Evolutionary conservation across 2,797 vertebrate species (phyloP).

Genomic region (Zenarchopterus dispar): DNA sequence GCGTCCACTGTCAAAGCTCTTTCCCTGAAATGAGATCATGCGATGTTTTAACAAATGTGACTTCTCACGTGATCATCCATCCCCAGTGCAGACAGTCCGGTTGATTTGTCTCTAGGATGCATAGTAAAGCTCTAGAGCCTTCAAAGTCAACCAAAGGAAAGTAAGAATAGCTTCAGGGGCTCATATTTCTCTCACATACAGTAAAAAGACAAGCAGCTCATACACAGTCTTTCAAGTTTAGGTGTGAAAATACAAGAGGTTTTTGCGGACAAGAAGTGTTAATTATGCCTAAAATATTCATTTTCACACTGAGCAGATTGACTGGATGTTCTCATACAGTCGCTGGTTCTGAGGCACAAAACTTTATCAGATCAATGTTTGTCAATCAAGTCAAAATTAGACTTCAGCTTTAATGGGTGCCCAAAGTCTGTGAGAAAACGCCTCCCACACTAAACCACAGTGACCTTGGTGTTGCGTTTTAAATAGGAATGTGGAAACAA

Average conservation of each 20-base stretch:
- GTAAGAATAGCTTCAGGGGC: conserved; percentile 35
- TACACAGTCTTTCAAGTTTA: conserved; percentile 44
- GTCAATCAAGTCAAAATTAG: conserved; percentile 18
- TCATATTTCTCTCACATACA: conserved; percentile 23
- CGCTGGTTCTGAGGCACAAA: not conserved
- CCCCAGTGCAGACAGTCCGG: conserved; percentile 30
- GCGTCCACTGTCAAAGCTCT: conserved; percentile 2
- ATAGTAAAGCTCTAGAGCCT: conserved; percentile 42
- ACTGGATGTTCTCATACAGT: conserved; percentile 9
- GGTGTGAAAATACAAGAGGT: conserved; percentile 56
- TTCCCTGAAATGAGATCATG: conserved; percentile 14
- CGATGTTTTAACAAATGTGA: conserved; percentile 13
- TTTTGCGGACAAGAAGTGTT: conserved; percentile 48
- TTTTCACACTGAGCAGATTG: conserved; percentile 23
- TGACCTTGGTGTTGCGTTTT: conserved; percentile 55
- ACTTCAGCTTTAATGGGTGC: conserved; percentile 27
- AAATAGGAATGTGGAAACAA: conserved; percentile 40
- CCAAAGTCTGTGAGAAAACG: conserved; percentile 50
- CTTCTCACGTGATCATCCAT: conserved; percentile 25
- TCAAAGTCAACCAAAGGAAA: conserved; percentile 41
- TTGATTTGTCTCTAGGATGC: conserved; percentile 50
- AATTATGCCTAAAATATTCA: conserved; percentile 51
- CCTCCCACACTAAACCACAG: conserved; percentile 29
- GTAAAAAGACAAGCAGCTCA: conserved; percentile 39
- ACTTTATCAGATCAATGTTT: conserved; percentile 19